phyloP scores from a whole-genome alignment of 1,140 invertebrate genomes.

The Laupala kohalensis region DNA sequence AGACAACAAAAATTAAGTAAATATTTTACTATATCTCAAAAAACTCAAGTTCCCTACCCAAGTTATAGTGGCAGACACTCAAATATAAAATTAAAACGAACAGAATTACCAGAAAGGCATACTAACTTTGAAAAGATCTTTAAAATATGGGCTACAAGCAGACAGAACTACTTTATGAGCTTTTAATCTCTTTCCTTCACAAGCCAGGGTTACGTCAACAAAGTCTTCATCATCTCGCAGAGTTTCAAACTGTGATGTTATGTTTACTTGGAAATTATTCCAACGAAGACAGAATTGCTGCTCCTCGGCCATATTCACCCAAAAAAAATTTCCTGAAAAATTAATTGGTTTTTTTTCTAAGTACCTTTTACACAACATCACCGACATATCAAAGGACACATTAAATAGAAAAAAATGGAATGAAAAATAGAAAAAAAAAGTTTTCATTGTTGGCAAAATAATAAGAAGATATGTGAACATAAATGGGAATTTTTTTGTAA shows the following conservation, averaged over 20 bases:
- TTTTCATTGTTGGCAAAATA: too few species aligned
- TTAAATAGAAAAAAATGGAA: too few species aligned
- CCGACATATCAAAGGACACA: too few species aligned
- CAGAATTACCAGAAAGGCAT: not conserved
- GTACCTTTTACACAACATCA: too few species aligned
- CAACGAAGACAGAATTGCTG: slow-evolving; percentile 85
- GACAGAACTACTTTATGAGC: slow-evolving; percentile 70
- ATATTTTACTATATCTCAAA: too few species aligned
- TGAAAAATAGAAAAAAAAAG: too few species aligned
- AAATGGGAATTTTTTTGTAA: too few species aligned
- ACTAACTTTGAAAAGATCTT: slow-evolving; percentile 66
- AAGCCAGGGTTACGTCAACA: slow-evolving; percentile 70
- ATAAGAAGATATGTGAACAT: too few species aligned
- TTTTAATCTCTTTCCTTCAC: slow-evolving; percentile 58
- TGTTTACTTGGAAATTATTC: slow-evolving; percentile 86
- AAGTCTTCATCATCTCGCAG: slow-evolving; percentile 66
- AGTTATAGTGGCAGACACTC: too few species aligned
- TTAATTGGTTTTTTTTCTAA: too few species aligned
- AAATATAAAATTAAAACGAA: not conserved
- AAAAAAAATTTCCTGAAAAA: not conserved
- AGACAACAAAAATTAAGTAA: too few species aligned
- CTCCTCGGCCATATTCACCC: slow-evolving; percentile 35
- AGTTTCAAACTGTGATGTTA: slow-evolving; percentile 66
- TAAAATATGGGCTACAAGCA: slow-evolving; percentile 67
- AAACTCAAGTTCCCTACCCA: too few species aligned